phyloP scores from a whole-genome alignment of 2,113 vertebrate species.

The Herpetotheres cachinnans region DNA sequence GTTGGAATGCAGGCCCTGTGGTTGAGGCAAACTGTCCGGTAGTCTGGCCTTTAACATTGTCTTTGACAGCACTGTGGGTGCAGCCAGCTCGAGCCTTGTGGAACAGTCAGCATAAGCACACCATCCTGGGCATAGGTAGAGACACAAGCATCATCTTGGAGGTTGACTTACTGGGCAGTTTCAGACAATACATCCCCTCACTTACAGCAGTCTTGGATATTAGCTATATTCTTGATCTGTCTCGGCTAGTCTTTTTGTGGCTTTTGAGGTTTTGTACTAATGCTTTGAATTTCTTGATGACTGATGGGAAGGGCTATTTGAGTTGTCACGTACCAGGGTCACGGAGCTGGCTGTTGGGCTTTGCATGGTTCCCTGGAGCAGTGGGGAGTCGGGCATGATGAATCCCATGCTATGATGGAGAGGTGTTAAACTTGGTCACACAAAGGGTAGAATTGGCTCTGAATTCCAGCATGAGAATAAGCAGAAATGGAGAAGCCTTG shows the following conservation, averaged over 20 bases:
- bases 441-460: neutral
- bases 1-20: neutral
- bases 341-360: neutral
- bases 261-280: neutral
- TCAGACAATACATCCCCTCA: neutral
- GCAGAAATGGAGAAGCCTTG: neutral
- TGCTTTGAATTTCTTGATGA: neutral
- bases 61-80: neutral
- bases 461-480: neutral
- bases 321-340: neutral
- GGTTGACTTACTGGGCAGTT: neutral
- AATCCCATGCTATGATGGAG: neutral
- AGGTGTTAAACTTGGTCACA: neutral
- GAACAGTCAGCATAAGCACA: neutral
- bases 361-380: neutral
- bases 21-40: neutral
- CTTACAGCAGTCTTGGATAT: neutral
- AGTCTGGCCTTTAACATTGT: neutral
- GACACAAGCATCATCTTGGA: neutral
- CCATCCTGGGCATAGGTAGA: neutral
- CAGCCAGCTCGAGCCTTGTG: neutral
- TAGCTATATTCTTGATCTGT: neutral
- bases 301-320: fast-evolving
- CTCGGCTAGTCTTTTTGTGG: neutral
- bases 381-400: fast-evolving